Base-by-base conservation (phyloP, 2,113 vertebrate species). In the Scolopax mira region DNA sequence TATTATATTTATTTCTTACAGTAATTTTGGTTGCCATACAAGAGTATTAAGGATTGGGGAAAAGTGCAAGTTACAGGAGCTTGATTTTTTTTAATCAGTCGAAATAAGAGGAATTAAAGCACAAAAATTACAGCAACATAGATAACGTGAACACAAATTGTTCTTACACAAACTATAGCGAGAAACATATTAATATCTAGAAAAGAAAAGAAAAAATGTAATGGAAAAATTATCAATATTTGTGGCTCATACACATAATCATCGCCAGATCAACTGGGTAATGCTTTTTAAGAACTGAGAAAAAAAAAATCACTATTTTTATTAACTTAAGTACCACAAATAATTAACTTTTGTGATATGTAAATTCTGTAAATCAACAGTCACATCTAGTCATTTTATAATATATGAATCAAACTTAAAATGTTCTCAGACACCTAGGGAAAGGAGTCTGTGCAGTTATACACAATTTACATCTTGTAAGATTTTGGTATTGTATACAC, bases 1-100 rank as follows among this genome's bases (percentile, higher is more conserved):
- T 98, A 98, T 98, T 97, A 98, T 98, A 98, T 99, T 99, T 99
- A 99, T 99, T 99, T 99, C 98, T 99, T 99, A 99, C 98, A 99
- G 98, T 98, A 98, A 98, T 98, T 99, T 99, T 99, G 99, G 99
- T 99, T 99, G 98, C 99, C 99, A 98, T 99, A 99, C 98, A 99
- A 98, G 98, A 98, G 97, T 98, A 97, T 98, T 97, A 97, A 98
- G 98, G 98, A 98, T 96, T 94, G 86, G 97, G 97, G 97, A 97
- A 96, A 98, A 98, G 99, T 99, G 98, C 98, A 98, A 97, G 98
- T 99, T 98, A 99, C 98, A 99, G 98, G 98, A 98, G 98, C 96
- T 98, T 97, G 97, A 97, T 97, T 98, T 98, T 98, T 97, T 51
- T 51, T 97, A 97, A 98, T 98, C 97, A 98, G 98, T 99, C 72